Conservation (phyloP, 1,140 invertebrate genomes). For the honey bee (Apis mellifera) region DNA sequence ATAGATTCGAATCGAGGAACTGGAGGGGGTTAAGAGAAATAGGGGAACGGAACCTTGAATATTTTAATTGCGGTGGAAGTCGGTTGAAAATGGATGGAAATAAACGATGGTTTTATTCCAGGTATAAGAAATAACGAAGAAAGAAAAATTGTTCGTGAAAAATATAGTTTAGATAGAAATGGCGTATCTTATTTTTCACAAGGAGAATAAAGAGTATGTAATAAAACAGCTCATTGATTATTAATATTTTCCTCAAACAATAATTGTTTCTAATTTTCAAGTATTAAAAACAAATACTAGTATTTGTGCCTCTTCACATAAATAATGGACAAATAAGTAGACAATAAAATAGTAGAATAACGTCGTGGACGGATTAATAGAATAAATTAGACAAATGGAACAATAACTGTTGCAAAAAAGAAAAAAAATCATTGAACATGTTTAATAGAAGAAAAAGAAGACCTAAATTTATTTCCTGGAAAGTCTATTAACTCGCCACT, state of each 20-base stretch:
- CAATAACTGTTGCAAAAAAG: not conserved
- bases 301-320: no score
- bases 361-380: no score
- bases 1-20: not conserved
- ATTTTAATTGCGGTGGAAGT: not conserved
- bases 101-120: not conserved
- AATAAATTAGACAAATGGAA: no score
- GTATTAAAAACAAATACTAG: no score
- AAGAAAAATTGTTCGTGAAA: not conserved
- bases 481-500: not conserved
- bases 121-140: not conserved
- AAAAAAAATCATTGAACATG: not conserved
- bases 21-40: no score
- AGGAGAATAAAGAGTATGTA: not conserved
- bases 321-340: no score
- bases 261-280: no score
- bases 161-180: not conserved
- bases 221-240: no score
- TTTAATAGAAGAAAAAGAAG: not conserved
- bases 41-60: not conserved
- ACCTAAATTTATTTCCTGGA: not conserved
- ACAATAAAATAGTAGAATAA: no score
- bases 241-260: no score
- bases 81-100: not conserved
- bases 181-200: not conserved